Conservation (phyloP, 1,140 invertebrate genomes). For the Oryctes rhinoceros region DNA sequence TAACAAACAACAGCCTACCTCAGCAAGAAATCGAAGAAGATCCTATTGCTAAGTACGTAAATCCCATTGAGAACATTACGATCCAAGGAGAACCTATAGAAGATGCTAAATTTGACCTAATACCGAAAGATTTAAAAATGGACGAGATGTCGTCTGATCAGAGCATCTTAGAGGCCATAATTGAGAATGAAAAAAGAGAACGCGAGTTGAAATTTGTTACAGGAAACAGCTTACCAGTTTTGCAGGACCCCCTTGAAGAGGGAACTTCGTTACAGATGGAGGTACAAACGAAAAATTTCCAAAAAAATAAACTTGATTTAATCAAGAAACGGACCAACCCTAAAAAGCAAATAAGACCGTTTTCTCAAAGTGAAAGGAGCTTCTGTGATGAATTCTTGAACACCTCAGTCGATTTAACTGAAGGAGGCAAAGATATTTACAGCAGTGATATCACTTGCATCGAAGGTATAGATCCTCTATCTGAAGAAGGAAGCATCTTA, state of each 20-base stretch:
- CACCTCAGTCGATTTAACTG: slow-evolving; percentile 21
- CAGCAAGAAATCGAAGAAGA: slow-evolving; percentile 21
- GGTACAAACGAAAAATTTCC: not conserved
- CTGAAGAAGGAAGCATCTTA: not conserved
- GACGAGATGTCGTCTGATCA: slow-evolving; percentile 24
- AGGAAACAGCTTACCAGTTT: not conserved
- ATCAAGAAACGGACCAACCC: not conserved
- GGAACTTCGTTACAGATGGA: not conserved
- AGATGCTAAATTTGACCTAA: slow-evolving; percentile 18
- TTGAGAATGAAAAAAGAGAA: slow-evolving; percentile 38
- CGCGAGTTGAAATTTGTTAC: slow-evolving; percentile 30
- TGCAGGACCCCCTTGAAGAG: not conserved
- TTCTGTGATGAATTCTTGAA: slow-evolving; percentile 29
- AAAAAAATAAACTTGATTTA: slow-evolving; percentile 25
- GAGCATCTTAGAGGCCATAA: slow-evolving; percentile 38
- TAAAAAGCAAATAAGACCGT: not conserved
- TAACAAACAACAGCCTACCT: slow-evolving; percentile 59
- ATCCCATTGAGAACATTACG: slow-evolving; percentile 36
- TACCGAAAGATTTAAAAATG: slow-evolving; percentile 29
- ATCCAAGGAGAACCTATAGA: not conserved
- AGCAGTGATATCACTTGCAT: slow-evolving; percentile 29
- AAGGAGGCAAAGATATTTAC: not conserved
- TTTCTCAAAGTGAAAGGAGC: not conserved
- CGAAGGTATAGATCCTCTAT: not conserved
- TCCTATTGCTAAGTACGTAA: slow-evolving; percentile 37